phyloP scores from a whole-genome alignment of 2,113 vertebrate genomes.

The Cryptomyrus ogoouensis region DNA sequence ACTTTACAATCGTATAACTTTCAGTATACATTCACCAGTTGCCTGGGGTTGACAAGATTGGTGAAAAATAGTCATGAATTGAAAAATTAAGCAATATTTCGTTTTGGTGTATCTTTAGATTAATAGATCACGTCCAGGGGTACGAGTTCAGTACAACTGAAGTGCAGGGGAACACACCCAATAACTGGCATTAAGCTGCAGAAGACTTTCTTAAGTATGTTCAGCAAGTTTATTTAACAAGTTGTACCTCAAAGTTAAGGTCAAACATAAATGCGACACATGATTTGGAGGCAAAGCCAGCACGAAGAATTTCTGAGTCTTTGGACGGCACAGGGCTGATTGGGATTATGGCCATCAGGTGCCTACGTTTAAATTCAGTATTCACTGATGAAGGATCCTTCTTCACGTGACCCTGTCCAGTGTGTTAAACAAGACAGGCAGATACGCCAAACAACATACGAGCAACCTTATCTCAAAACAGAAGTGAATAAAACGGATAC shows the following conservation, averaged over 20 bases:
- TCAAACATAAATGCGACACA: neutral
- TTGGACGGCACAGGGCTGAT: neutral
- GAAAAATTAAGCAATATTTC: neutral
- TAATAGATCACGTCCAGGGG: neutral
- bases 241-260: neutral
- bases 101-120: neutral
- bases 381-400: neutral
- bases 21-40: neutral
- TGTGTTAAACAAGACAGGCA: neutral
- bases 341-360: neutral
- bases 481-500: neutral
- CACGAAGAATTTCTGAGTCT: neutral
- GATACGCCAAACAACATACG: neutral
- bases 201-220: constrained; percentile 15
- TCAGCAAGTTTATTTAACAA: neutral
- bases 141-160: neutral
- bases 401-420: neutral
- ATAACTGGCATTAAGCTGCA: constrained; percentile 39
- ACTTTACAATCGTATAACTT: neutral
- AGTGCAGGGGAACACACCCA: neutral
- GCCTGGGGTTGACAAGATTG: neutral
- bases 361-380: neutral
- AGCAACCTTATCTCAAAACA: neutral
- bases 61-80: neutral
- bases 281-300: neutral